Conservation (phyloP, 1,140 invertebrate genomes). For the Rhopalosiphum padi region DNA sequence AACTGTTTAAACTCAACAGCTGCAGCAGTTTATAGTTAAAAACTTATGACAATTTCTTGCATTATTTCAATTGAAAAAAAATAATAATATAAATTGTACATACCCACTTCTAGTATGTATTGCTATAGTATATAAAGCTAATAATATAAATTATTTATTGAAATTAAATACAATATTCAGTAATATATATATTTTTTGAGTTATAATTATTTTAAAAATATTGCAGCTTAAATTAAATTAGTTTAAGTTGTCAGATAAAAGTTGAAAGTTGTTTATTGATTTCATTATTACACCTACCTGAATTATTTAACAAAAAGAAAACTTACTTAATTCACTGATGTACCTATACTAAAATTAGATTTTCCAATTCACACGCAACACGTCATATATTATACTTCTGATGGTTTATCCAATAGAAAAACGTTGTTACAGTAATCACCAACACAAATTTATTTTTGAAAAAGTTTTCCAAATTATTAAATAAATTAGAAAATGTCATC, state of each 20-base stretch:
- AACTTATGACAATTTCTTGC: too few species aligned
- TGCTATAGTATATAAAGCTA: too few species aligned
- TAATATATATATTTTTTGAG: not conserved
- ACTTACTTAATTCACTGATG: too few species aligned
- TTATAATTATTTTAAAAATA: not conserved
- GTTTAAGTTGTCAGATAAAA: not conserved
- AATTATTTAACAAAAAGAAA: not conserved
- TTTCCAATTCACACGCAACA: too few species aligned
- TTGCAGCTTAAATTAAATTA: too few species aligned
- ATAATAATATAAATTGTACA: not conserved
- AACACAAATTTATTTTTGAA: not conserved
- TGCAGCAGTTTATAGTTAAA: too few species aligned
- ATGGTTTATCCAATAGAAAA: too few species aligned
- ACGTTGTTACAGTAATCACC: not conserved
- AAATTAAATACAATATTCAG: not conserved
- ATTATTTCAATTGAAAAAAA: not conserved
- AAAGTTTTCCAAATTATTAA: not conserved
- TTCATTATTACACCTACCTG: not conserved
- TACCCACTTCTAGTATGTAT: too few species aligned
- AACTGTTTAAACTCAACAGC: too few species aligned
- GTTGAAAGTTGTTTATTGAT: not conserved
- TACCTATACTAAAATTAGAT: too few species aligned
- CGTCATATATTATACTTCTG: not conserved
- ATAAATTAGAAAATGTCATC: not conserved
- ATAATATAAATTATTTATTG: not conserved